Evolutionary conservation across 2,797 vertebrate species (phyloP), one percentile per base, ranked within the genome.

Genomic region (Manis javanica): DNA sequence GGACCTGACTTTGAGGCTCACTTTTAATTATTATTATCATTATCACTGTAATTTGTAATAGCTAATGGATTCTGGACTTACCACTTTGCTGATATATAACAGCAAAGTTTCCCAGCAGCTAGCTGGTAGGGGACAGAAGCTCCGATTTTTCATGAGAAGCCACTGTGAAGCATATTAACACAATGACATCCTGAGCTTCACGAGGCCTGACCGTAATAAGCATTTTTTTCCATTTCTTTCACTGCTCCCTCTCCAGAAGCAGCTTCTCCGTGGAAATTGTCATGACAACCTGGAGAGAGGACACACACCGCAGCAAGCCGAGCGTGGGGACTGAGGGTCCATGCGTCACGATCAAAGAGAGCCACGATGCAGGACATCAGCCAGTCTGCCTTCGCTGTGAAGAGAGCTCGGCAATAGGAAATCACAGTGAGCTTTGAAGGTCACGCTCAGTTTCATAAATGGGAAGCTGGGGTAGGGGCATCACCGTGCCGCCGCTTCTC

Each of bases 261-360:
- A 87, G 94, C 95, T 95, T 93, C 96, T 94, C 51, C 7, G 51
- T 42, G 71, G 34, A 59, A 85, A 97, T 97, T 85, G 97, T 96
- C 98, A 97, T 97, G 97, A 96, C 97, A 98, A 97, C 95, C 92
- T 68, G 75, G 42, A 94, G 88, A 26, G 87, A 88, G 91, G 96
- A 91, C 51, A 26, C 26, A 61, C 26, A 61, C 26, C 18, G 53
- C 51, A 1, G 77, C 5, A 16, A 42, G 53, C 53, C 2, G 14
- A 63, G 92, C 16, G 0, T 11, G 2, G 71, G 66, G 79, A 96
- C 59, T 15, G 71, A 87, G 72, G 74, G 85, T 59, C 68, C 51
- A 2, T 2, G 34, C 23, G 49, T 72, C n/a, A 46, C 1, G 7
- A 21, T 37, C 82, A 64, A 34, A 59, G 72, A 5, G 31, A 89